Conservation (phyloP, 2,113 vertebrate species). For the Nipponia nippon region DNA sequence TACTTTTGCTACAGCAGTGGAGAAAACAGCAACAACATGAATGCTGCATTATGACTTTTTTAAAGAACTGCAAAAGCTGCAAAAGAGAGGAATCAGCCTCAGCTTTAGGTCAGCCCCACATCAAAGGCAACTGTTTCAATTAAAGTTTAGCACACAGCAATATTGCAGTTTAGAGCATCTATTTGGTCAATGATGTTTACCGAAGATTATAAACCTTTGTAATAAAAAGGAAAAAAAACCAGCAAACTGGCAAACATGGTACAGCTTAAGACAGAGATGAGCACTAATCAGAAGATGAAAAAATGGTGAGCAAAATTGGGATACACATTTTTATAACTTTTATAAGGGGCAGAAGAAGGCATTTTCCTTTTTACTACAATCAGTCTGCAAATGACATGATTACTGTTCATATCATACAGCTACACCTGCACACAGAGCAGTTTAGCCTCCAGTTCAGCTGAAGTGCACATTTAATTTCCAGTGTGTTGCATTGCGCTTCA, state of each 20-base stretch:
- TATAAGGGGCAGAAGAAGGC: fast-evolving
- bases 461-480: neutral
- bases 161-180: neutral
- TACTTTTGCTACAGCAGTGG: neutral
- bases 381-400: neutral
- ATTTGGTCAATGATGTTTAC: neutral
- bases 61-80: constrained; percentile 13
- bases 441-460: neutral
- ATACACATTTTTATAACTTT: neutral
- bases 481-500: neutral
- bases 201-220: neutral
- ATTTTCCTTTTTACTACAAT: neutral
- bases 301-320: neutral
- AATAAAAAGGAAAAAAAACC: neutral
- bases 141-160: neutral
- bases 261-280: neutral
- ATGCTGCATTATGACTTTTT: constrained; percentile 14
- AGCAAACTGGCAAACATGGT: neutral
- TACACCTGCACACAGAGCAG: neutral
- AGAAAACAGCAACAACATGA: neutral
- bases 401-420: neutral
- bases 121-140: neutral
- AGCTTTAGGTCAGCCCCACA: neutral
- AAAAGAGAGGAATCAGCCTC: neutral
- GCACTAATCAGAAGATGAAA: neutral